Conservation (phyloP, 2,113 vertebrate genomes). For the Mesoclemmys tuberculata region DNA sequence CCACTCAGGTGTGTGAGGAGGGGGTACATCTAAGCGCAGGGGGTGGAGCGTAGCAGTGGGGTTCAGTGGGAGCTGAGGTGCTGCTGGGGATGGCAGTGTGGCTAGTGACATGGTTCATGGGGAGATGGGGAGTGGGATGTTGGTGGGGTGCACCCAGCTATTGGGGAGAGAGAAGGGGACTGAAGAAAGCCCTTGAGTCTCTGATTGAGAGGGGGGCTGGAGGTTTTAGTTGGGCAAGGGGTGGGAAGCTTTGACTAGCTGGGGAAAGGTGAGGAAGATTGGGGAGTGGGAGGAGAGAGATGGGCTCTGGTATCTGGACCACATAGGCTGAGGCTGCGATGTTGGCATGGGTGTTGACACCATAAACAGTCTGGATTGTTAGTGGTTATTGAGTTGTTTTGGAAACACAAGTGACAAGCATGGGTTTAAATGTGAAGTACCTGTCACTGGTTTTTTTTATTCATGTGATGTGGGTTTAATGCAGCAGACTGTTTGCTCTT, state of each 20-base stretch:
- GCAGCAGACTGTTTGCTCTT: not conserved
- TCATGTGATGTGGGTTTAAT: not conserved
- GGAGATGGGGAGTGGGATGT: not conserved
- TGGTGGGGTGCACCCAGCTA: too few relatives aligned
- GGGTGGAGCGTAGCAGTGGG: not conserved
- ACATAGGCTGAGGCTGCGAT: not conserved
- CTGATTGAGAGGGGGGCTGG: not conserved
- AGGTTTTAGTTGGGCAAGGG: not conserved
- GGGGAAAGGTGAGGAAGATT: not conserved
- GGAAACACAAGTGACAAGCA: not conserved
- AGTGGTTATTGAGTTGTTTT: not conserved
- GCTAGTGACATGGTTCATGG: not conserved
- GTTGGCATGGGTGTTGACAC: not conserved
- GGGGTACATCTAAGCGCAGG: not conserved
- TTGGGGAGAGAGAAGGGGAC: not conserved
- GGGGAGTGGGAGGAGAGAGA: not conserved
- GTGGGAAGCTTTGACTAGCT: not conserved
- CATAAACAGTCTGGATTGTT: not conserved
- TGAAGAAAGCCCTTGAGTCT: not conserved
- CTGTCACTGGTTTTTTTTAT: not conserved
- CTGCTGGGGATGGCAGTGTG: not conserved
- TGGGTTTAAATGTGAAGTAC: not conserved
- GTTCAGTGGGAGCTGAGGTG: not conserved
- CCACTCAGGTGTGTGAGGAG: not conserved
- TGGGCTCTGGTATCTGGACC: not conserved